Conservation (phyloP, 1,140 invertebrate species). For the Homarus americanus region DNA sequence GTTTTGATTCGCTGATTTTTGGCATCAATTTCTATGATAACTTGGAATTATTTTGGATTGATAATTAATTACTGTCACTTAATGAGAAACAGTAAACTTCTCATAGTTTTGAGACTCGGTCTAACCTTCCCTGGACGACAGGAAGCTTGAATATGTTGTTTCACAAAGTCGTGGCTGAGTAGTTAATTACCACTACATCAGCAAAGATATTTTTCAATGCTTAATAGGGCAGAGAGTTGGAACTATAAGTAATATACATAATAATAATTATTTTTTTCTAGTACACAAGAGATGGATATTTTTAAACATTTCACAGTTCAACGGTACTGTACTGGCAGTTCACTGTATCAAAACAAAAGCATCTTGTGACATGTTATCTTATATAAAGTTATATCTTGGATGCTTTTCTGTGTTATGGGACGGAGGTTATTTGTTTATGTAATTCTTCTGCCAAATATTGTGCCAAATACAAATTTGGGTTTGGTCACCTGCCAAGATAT, state of each 20-base stretch:
- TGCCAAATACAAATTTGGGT: not conserved
- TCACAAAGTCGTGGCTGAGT: conserved; percentile 1
- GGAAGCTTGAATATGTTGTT: not conserved
- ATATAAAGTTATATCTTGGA: not conserved
- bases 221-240: not conserved
- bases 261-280: conserved; percentile 32
- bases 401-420: not conserved
- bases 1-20: not conserved
- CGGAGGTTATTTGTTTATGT: not conserved
- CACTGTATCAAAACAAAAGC: conserved; percentile 14
- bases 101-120: not conserved
- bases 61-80: not conserved
- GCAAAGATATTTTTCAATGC: not conserved
- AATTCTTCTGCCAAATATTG: not conserved
- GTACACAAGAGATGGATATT: conserved; percentile 53
- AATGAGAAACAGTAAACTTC: not conserved
- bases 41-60: conserved; percentile 1
- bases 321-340: conserved; percentile 45
- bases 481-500: not conserved
- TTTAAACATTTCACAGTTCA: conserved; percentile 51
- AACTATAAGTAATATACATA: conserved; percentile 38
- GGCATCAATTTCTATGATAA: not conserved
- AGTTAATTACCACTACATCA: not conserved
- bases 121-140: too few species aligned
- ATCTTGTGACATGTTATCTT: not conserved